These are phyloP conservation scores for Drosophila putrida DNA, from an alignment of 2,888 invertebrate species.

Conservation along the genomic window DNA sequence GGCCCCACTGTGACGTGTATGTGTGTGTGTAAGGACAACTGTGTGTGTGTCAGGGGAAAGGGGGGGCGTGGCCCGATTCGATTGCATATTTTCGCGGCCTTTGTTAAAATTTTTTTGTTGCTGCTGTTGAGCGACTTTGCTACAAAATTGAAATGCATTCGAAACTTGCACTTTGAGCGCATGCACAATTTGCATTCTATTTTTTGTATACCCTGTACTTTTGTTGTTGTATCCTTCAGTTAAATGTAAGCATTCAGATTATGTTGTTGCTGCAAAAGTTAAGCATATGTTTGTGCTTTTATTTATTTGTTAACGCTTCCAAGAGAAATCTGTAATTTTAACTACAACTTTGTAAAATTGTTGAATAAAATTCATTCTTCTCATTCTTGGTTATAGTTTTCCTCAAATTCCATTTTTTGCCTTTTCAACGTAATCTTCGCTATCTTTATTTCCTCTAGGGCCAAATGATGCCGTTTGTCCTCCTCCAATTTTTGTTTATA, in stretches of 20 bases:
- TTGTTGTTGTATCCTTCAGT: constrained; percentile 16
- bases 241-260: constrained; percentile 38
- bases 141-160: constrained; percentile 70
- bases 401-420: no score
- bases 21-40: constrained; percentile 4
- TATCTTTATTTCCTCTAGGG: no score
- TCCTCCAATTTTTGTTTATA: no score
- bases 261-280: constrained; percentile 29
- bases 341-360: not conserved
- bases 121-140: constrained; percentile 33
- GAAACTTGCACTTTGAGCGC: constrained; percentile 56
- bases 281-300: constrained; percentile 35
- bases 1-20: constrained; percentile 23
- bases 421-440: no score
- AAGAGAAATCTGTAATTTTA: not conserved
- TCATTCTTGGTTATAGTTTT: no score
- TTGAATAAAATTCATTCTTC: not conserved
- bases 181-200: constrained; percentile 46
- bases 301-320: not conserved
- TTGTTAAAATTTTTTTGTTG: constrained; percentile 55
- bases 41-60: constrained; percentile 4
- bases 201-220: constrained; percentile 16
- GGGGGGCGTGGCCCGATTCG: constrained; percentile 34
- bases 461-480: no score
- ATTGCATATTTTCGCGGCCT: constrained; percentile 67